Evolutionary conservation across 2,113 vertebrate genomes (phyloP).

Genomic region (Andinoacara biseriatus): DNA sequence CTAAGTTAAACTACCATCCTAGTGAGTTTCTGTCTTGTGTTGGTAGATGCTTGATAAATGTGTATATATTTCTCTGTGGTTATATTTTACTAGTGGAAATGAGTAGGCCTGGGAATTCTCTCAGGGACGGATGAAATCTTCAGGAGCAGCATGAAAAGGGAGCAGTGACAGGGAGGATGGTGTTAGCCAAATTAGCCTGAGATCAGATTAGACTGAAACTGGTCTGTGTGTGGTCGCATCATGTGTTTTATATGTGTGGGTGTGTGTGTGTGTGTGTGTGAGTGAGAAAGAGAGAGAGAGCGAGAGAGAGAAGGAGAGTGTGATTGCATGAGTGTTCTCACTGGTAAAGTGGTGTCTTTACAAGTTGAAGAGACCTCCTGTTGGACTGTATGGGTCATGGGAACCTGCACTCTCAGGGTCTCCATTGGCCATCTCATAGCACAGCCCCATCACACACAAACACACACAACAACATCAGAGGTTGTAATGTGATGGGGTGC

Average conservation of each 20-base stretch:
- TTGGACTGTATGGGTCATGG: constrained; percentile 71
- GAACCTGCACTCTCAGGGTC: constrained; percentile 67
- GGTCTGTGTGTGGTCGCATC: constrained; percentile 55
- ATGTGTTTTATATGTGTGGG: constrained; percentile 17
- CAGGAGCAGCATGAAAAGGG: constrained; percentile 43
- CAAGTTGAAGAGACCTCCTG: constrained; percentile 61
- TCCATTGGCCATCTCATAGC: constrained; percentile 61
- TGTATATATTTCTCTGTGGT: neutral
- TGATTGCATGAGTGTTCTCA: constrained; percentile 22
- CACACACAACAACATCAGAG: constrained; percentile 33
- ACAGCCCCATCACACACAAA: constrained; percentile 21
- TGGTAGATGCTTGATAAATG: constrained; percentile 1
- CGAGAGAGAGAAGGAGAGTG: neutral
- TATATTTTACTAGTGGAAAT: constrained; percentile 4
- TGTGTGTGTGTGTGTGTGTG: constrained; percentile 41
- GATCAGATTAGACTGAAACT: constrained; percentile 48
- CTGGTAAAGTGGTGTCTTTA: constrained; percentile 50
- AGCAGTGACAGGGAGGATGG: constrained; percentile 33
- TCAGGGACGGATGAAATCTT: constrained; percentile 48
- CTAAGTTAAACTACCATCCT: constrained; percentile 6
- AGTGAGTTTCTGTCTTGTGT: neutral
- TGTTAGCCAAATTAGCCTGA: constrained; percentile 63
- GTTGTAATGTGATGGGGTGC: constrained; percentile 39
- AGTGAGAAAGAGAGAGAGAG: no score
- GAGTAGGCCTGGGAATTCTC: constrained; percentile 59